phyloP scores from a whole-genome alignment of 2,113 vertebrate genomes.

The Cettia cetti region DNA sequence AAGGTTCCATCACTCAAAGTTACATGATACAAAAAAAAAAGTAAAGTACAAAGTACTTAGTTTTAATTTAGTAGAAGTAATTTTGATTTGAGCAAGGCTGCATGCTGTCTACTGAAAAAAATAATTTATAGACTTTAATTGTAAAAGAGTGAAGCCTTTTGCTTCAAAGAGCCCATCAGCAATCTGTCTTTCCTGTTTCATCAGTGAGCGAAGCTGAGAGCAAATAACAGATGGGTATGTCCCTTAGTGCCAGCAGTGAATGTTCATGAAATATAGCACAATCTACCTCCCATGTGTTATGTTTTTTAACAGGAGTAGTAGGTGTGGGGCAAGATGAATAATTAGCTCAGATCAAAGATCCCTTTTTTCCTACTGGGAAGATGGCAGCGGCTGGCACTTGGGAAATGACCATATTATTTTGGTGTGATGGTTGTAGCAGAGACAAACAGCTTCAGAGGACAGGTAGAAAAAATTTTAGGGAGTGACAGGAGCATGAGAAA shows the following conservation, averaged over 20 bases:
- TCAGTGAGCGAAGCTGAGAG: conserved; percentile 71
- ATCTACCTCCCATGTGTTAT: conserved; percentile 53
- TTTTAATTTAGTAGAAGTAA: conserved; percentile 58
- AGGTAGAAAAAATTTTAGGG: neutral
- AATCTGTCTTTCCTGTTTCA: conserved; percentile 77
- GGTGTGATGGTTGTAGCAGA: neutral
- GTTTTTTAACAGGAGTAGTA: conserved; percentile 63
- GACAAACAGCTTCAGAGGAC: neutral
- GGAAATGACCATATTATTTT: neutral
- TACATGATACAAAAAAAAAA: neutral
- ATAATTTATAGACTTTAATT: conserved; percentile 73
- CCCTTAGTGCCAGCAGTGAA: conserved; percentile 57
- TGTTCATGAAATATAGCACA: conserved; percentile 69
- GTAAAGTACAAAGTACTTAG: neutral
- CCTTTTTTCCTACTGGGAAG: conserved; percentile 32
- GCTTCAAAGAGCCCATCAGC: conserved; percentile 75
- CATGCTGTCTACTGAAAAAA: conserved; percentile 51
- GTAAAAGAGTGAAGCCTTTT: conserved; percentile 67
- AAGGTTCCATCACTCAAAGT: neutral
- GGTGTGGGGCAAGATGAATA: conserved; percentile 55
- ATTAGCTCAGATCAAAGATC: conserved; percentile 40
- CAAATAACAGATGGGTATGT: conserved; percentile 76
- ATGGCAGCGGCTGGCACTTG: neutral
- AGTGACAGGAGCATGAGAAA: neutral
- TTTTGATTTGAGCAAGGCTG: conserved; percentile 56